Evolutionary conservation across 1,140 invertebrate species (phyloP).

Genomic region (Dreissena rostriformis): DNA sequence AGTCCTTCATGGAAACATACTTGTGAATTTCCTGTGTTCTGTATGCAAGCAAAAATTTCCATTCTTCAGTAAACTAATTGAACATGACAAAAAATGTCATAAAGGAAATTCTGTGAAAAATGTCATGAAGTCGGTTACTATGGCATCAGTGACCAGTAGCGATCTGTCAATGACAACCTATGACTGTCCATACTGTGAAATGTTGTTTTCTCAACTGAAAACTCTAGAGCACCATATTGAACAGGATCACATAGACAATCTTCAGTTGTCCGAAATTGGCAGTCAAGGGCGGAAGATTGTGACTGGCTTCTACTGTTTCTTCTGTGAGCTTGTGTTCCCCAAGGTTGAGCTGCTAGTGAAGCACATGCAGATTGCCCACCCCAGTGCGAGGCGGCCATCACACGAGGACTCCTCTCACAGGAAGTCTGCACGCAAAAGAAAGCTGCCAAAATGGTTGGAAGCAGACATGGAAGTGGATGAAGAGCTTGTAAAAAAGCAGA

Average conservation of each 20-base stretch:
- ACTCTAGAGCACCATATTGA: conserved; percentile 23
- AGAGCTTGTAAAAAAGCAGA: background rate
- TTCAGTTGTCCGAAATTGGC: background rate
- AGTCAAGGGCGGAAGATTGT: background rate
- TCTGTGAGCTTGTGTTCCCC: conserved; percentile 27
- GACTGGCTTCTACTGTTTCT: conserved; percentile 26
- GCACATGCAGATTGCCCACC: conserved; percentile 28
- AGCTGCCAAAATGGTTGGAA: conserved; percentile 48
- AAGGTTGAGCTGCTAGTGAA: conserved; percentile 31
- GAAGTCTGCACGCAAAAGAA: conserved; percentile 42
- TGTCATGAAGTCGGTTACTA: conserved; percentile 8
- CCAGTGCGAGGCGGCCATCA: background rate
- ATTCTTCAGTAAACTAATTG: conserved; percentile 1
- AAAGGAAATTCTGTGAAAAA: background rate
- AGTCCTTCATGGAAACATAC: conserved; percentile 28
- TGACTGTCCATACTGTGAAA: conserved; percentile 52
- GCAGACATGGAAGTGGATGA: conserved; percentile 8
- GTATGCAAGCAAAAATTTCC: conserved; percentile 33
- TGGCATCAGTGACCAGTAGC: background rate
- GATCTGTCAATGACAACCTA: conserved; percentile 23
- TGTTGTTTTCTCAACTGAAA: conserved; percentile 32
- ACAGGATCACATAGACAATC: conserved; percentile 16
- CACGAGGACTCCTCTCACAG: background rate
- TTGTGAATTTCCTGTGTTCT: conserved; percentile 10
- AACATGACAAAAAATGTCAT: conserved; percentile 20